phyloP scores from a whole-genome alignment of 2,797 vertebrate genomes.

The Sebastes reedi region DNA sequence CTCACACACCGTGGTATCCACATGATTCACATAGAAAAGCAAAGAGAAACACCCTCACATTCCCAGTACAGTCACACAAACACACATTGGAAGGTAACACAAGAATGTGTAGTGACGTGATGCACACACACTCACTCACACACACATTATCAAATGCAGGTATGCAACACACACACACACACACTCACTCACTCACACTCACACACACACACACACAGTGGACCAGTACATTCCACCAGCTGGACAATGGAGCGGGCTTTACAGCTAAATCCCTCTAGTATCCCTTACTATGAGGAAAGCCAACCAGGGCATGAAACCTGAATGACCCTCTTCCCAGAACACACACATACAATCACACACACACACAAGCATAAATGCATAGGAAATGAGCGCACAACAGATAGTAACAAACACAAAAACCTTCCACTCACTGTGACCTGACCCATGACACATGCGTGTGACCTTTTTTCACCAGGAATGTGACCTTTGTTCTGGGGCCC shows the following conservation, averaged over 20 bases:
- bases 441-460: slow-evolving; percentile 52
- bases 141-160: slow-evolving; percentile 50
- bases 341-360: slow-evolving; percentile 19
- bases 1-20: background rate
- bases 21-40: background rate
- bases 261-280: slow-evolving; percentile 75
- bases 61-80: slow-evolving; percentile 7
- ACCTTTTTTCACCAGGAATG: slow-evolving; percentile 62
- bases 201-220: slow-evolving; percentile 23
- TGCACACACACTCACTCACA: slow-evolving; percentile 3
- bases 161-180: slow-evolving; percentile 49
- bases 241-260: slow-evolving; percentile 80
- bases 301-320: slow-evolving; percentile 65
- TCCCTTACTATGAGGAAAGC: slow-evolving; percentile 72
- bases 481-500: slow-evolving; percentile 55
- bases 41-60: slow-evolving; percentile 17
- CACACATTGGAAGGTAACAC: slow-evolving; percentile 20
- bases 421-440: slow-evolving; percentile 35
- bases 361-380: slow-evolving; percentile 23
- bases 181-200: slow-evolving; percentile 17
- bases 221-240: slow-evolving; percentile 76
- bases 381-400: slow-evolving; percentile 50
- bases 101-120: slow-evolving; percentile 48
- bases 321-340: slow-evolving; percentile 71
- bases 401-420: slow-evolving; percentile 44